phyloP scores from a whole-genome alignment of 1,140 invertebrate genomes.

The Zaprionus ghesquierei region DNA sequence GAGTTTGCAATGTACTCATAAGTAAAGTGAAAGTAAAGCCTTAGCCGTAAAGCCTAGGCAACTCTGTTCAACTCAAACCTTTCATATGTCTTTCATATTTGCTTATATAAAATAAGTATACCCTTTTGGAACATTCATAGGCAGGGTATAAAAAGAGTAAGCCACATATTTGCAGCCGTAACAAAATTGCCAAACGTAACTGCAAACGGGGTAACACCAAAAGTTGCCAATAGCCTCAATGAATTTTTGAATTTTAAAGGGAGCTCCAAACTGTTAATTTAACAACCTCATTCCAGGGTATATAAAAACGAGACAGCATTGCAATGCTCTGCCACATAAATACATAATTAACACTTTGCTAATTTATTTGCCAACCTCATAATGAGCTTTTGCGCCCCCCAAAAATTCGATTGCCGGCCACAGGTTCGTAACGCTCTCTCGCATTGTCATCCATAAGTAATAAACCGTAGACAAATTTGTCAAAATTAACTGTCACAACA shows the following conservation, averaged over 20 bases:
- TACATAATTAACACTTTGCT: constrained; percentile 56
- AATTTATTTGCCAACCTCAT: constrained; percentile 64
- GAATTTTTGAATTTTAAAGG: too few relatives aligned
- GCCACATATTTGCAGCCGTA: constrained; percentile 47
- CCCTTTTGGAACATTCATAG: background rate
- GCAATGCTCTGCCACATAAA: constrained; percentile 40
- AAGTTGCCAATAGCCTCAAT: constrained; percentile 21
- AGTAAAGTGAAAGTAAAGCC: too few relatives aligned
- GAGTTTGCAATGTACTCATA: too few relatives aligned
- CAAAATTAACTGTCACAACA: constrained; percentile 71
- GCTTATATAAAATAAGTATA: background rate
- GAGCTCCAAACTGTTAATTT: background rate
- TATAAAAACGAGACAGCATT: too few relatives aligned
- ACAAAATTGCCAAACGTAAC: constrained; percentile 30
- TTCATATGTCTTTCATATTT: too few relatives aligned
- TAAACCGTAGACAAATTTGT: constrained; percentile 70
- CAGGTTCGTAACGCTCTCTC: constrained; percentile 16
- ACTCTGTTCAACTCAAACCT: too few relatives aligned
- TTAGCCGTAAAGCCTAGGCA: too few relatives aligned
- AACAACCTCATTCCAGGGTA: background rate
- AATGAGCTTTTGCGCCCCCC: constrained; percentile 72
- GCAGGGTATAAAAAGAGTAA: constrained; percentile 27
- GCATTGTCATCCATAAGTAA: constrained; percentile 70
- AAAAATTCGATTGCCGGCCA: constrained; percentile 67
- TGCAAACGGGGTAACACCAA: constrained; percentile 11